Conservation (phyloP, 2,113 vertebrate species). For the Diphyllodes magnificus region DNA sequence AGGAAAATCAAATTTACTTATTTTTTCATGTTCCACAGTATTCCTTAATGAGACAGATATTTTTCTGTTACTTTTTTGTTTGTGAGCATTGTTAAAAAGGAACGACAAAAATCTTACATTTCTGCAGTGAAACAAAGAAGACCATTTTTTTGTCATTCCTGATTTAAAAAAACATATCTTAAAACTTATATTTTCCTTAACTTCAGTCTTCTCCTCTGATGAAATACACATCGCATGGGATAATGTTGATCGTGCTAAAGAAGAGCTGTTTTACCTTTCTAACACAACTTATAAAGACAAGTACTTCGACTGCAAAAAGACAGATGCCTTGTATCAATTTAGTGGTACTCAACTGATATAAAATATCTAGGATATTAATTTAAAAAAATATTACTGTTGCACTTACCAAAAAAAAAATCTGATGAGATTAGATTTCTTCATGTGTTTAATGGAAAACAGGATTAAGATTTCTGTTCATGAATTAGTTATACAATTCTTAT, state of each 20-base stretch:
- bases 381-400: not conserved
- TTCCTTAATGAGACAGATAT: not conserved
- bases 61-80: not conserved
- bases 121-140: not conserved
- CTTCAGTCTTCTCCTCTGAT: not conserved
- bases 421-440: not conserved
- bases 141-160: not conserved
- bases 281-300: not conserved
- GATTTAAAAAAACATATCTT: not conserved
- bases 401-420: not conserved
- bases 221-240: rapidly evolving
- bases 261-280: not conserved
- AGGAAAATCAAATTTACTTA: not conserved
- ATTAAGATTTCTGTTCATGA: not conserved
- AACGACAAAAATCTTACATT: not conserved
- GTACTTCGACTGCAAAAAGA: not conserved
- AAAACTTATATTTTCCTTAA: not conserved
- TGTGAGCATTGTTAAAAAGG: not conserved
- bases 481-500: not conserved
- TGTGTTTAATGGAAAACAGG: not conserved
- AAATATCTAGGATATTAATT: not conserved
- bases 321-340: not conserved
- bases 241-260: not conserved
- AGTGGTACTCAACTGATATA: not conserved
- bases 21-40: not conserved